Conservation (phyloP, 2,888 invertebrate genomes). For the Zeuzera pyrina region DNA sequence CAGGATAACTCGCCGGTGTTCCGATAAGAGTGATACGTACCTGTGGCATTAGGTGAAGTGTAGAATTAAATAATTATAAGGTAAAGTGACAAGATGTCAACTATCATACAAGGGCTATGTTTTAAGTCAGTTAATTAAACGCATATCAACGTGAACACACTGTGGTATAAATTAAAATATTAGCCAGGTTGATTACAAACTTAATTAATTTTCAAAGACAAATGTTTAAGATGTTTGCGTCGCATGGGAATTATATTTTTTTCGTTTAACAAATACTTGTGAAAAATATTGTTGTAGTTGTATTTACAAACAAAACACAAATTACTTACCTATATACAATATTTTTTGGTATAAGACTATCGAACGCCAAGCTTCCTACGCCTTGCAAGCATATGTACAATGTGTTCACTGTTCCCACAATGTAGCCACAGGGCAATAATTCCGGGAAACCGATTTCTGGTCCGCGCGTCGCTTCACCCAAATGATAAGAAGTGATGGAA, state of each 20-base stretch:
- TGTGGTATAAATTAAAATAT: too few species aligned
- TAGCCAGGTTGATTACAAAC: too few species aligned
- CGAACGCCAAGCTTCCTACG: constrained; percentile 91
- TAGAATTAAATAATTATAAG: constrained; percentile 3
- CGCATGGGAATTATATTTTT: too few species aligned
- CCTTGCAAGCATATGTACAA: constrained; percentile 92
- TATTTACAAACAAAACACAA: background rate
- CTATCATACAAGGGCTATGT: too few species aligned
- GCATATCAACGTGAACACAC: too few species aligned
- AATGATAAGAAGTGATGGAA: constrained; percentile 93
- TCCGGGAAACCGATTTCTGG: constrained; percentile 90
- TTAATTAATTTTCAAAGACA: too few species aligned
- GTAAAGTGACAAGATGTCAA: too few species aligned
- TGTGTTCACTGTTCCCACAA: constrained; percentile 89
- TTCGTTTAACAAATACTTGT: too few species aligned
- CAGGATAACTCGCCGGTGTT: constrained; percentile 93
- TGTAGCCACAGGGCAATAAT: constrained; percentile 93
- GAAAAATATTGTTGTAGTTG: background rate
- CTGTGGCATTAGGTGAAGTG: constrained; percentile 33
- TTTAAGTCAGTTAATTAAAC: too few species aligned
- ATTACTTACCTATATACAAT: constrained; percentile 86
- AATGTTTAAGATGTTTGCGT: too few species aligned
- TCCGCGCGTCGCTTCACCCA: constrained; percentile 90
- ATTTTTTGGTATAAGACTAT: constrained; percentile 96
- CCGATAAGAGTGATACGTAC: constrained; percentile 89